These are phyloP conservation scores for Standfussiana lucernea DNA, from an alignment of 2,888 invertebrate species.

Conservation along the genomic window DNA sequence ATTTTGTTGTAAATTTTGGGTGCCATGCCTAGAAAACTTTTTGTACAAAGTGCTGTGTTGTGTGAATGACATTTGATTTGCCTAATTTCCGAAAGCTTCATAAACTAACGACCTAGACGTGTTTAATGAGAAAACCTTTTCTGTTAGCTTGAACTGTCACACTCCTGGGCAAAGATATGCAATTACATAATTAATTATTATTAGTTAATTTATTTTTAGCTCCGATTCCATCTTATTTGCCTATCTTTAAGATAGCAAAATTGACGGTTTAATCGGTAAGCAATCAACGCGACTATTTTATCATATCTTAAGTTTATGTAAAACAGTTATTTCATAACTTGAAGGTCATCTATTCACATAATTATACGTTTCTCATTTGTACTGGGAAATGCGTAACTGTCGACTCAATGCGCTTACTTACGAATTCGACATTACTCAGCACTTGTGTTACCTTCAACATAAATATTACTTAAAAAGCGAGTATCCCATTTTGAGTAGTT, in stretches of 20 bases:
- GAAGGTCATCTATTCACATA: not conserved
- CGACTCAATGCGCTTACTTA: slow-evolving; percentile 41
- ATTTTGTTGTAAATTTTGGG: too few species aligned
- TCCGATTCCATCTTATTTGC: slow-evolving; percentile 8
- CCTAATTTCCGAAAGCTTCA: not conserved
- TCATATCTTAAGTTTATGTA: not conserved
- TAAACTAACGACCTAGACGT: not conserved
- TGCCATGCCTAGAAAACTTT: too few species aligned
- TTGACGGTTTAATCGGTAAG: slow-evolving; percentile 16
- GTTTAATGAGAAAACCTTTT: too few species aligned
- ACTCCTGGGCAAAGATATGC: too few species aligned
- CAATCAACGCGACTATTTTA: slow-evolving; percentile 12
- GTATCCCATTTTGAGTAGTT: not conserved
- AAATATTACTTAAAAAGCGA: not conserved
- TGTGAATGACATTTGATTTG: not conserved
- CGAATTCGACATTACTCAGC: slow-evolving; percentile 15
- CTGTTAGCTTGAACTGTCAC: too few species aligned
- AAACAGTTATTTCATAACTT: slow-evolving; percentile 19
- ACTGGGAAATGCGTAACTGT: slow-evolving; percentile 45
- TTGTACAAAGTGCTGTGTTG: too few species aligned
- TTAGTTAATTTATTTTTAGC: slow-evolving; percentile 1
- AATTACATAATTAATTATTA: not conserved
- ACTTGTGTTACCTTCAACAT: slow-evolving; percentile 8
- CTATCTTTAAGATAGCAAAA: slow-evolving; percentile 29
- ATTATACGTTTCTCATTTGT: slow-evolving; percentile 42